Conservation (phyloP, 2,113 vertebrate species). For the Crotalus helleri region DNA sequence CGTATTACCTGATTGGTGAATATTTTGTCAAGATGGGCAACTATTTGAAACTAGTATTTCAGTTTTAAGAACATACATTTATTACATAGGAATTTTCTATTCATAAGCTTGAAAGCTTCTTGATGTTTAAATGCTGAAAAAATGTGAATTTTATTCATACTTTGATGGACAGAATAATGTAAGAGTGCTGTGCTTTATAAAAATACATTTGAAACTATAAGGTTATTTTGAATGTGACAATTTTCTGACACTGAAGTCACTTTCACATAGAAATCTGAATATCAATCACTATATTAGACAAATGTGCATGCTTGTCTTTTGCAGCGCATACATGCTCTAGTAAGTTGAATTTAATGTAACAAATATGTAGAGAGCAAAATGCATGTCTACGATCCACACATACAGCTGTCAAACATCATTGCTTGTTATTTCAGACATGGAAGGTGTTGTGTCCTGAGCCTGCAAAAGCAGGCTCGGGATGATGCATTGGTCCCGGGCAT, state of each 20-base stretch:
- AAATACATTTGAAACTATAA: not conserved
- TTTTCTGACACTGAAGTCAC: not conserved
- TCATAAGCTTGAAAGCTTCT: constrained; percentile 16
- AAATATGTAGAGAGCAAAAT: not conserved
- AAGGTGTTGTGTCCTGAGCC: not conserved
- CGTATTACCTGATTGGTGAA: constrained; percentile 22
- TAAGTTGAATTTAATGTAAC: not conserved
- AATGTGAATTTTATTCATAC: constrained; percentile 1
- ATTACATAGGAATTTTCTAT: constrained; percentile 17
- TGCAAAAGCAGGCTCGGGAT: no score
- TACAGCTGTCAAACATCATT: not conserved
- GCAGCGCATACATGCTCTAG: not conserved
- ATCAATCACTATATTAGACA: not conserved
- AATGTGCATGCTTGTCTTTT: not conserved
- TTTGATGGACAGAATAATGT: constrained; percentile 5
- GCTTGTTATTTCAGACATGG: not conserved
- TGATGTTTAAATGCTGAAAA: constrained; percentile 24
- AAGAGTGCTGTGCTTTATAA: not conserved
- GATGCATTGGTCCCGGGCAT: no score
- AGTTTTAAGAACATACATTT: constrained; percentile 37
- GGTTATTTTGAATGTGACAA: not conserved
- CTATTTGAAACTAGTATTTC: constrained; percentile 35
- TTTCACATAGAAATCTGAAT: not conserved
- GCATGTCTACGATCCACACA: not conserved
- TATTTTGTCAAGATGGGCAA: constrained; percentile 14